Conservation (phyloP, 2,113 vertebrate species). For the Seriola dumerili region DNA sequence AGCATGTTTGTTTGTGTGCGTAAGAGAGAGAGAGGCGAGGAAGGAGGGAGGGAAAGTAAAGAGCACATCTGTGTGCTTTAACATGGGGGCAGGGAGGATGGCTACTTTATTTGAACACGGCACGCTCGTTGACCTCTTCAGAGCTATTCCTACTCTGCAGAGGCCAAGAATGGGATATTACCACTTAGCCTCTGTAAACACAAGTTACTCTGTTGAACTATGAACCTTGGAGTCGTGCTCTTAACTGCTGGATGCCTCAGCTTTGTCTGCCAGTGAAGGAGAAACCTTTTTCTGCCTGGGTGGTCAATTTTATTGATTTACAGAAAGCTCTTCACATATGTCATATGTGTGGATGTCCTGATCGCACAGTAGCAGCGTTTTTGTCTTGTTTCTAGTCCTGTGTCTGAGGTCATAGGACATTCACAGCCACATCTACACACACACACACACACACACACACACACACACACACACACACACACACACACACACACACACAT, state of each 20-base stretch:
- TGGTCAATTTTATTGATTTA: constrained; percentile 74
- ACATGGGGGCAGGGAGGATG: constrained; percentile 23
- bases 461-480: neutral
- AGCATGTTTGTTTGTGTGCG: constrained; percentile 18
- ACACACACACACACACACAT: neutral
- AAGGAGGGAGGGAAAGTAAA: constrained; percentile 25
- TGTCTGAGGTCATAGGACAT: constrained; percentile 37
- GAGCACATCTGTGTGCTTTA: constrained; percentile 31
- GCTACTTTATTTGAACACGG: constrained; percentile 71
- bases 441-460: neutral
- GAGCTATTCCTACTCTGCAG: constrained; percentile 63
- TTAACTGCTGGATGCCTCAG: constrained; percentile 45
- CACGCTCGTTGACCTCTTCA: constrained; percentile 74
- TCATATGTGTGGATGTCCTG: constrained; percentile 41
- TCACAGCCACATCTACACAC: neutral
- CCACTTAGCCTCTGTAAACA: constrained; percentile 81
- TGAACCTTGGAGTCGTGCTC: constrained; percentile 54
- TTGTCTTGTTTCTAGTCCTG: neutral
- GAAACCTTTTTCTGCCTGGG: constrained; percentile 37
- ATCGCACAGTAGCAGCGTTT: constrained; percentile 25
- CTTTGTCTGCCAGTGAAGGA: constrained; percentile 33
- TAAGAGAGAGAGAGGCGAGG: neutral
- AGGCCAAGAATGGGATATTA: constrained; percentile 72
- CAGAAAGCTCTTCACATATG: constrained; percentile 60
- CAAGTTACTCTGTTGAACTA: constrained; percentile 74